Percentiles rank a stretch among this genome's conserved stretches.
These are phyloP conservation scores for Gastrophryne carolinensis DNA, from an alignment of 2,797 vertebrate genomes.

Conservation along the genomic window DNA sequence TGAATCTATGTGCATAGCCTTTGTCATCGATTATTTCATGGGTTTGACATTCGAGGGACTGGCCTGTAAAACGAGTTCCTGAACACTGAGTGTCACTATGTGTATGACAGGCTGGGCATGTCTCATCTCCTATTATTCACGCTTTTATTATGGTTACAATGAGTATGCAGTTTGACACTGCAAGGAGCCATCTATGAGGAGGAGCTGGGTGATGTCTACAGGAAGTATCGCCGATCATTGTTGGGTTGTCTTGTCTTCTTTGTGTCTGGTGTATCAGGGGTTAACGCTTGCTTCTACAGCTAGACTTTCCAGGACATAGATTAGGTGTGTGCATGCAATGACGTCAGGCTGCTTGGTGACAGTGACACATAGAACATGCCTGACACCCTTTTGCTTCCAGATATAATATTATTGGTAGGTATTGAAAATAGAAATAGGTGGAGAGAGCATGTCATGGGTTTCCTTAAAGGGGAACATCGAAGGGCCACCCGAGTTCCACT, in stretches of 20 bases:
- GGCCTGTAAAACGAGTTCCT: background rate
- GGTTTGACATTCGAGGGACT: background rate
- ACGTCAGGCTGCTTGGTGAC: conserved; percentile 21
- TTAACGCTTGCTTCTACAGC: conserved; percentile 1
- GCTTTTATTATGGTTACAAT: background rate
- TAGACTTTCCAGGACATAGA: conserved; percentile 45
- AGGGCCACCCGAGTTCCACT: too few relatives aligned
- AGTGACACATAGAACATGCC: conserved; percentile 6
- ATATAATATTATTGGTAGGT: background rate
- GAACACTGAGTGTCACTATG: background rate
- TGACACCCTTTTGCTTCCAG: conserved; percentile 22
- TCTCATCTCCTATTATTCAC: background rate
- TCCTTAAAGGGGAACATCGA: too few relatives aligned
- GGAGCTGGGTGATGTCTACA: too few relatives aligned
- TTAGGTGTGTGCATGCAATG: conserved; percentile 38
- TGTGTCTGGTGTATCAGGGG: background rate
- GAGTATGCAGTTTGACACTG: conserved; percentile 3
- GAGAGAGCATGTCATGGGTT: too few relatives aligned
- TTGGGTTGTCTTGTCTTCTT: too few relatives aligned
- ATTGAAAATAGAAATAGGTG: too few relatives aligned
- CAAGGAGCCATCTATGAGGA: background rate
- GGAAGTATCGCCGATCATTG: too few relatives aligned
- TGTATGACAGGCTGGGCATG: background rate
- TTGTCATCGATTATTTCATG: background rate
- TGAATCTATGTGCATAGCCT: background rate